A percentile compares a stretch with the other conserved stretches of the same genome.
phyloP scores from a whole-genome alignment of 2,797 vertebrate species.

The Pteronotus mesoamericanus region DNA sequence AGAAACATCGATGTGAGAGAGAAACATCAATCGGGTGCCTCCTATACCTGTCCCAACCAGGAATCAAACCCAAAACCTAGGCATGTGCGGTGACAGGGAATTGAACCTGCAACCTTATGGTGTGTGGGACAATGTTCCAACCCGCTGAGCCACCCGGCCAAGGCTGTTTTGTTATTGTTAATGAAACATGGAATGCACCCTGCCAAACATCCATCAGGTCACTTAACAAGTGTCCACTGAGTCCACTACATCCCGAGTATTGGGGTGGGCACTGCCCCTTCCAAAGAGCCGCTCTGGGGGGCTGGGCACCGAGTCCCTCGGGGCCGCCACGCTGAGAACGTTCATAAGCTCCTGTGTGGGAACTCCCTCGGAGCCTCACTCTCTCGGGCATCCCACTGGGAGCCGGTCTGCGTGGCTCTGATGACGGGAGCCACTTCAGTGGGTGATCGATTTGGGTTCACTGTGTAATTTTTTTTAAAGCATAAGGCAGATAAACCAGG shows the following conservation, averaged over 20 bases:
- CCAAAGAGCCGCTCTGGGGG: background rate
- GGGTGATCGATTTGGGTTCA: background rate
- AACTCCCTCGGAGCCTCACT: background rate
- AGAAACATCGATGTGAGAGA: background rate
- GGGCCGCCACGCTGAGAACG: background rate
- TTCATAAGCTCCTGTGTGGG: background rate
- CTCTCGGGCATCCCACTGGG: background rate
- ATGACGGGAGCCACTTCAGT: background rate
- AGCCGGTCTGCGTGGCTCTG: background rate
- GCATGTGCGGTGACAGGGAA: background rate
- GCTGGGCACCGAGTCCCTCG: fast-evolving
- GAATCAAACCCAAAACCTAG: background rate
- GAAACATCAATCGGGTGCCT: background rate
- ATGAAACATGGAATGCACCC: background rate
- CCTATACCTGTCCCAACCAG: background rate
- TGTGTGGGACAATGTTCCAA: background rate
- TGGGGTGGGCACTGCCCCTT: background rate
- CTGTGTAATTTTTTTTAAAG: background rate
- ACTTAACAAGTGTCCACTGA: background rate
- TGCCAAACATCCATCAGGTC: background rate
- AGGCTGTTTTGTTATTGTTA: background rate
- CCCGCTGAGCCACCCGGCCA: background rate
- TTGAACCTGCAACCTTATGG: background rate
- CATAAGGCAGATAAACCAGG: background rate
- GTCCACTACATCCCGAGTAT: no score